Base-by-base conservation (phyloP, 2,797 vertebrate species). In the Neostethus bicornis region DNA sequence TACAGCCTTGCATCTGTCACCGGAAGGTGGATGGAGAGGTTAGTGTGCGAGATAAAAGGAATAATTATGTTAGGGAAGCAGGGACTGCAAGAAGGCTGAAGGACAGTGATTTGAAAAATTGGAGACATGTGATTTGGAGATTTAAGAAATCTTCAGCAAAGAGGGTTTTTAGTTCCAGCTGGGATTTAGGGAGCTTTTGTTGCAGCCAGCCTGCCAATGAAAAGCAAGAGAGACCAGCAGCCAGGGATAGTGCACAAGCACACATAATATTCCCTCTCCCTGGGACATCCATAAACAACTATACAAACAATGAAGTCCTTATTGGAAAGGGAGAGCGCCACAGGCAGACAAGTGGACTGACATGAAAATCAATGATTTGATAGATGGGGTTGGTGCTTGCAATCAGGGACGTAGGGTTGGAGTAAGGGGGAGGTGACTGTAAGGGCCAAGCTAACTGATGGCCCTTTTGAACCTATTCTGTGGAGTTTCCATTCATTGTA, bases 301-400 rank as follows among this genome's bases (percentile, higher is more conserved):
- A 85, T 68, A 84, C 79, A 87, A 83, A 86, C 87, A 89, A 86
- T 84, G 76, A 77, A 83, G 79, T 90, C 77, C 79, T 82, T 84
- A 84, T 83, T 79, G 78, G 66, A 69, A 75, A 67, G 76, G 65
- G 73, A 75, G 77, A 73, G 66, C 69, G 76, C 63, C 55, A 80
- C 57, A 13, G 81, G 77, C 70, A 74, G 85, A 83, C 77, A 79
- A 89, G 85, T 68, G 64, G 80, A 77, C 65, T 35, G 83, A 86
- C 85, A 81, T 84, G 28, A 73, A 85, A 90, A 92, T 91, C 90
- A 75, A 90, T 90, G 62, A 43, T 49, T 67, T 89, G 89, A 92
- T 87, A 79, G 86, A 92, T 90, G 87, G 61, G 64, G 66, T 66
- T 61, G 79, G 76, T 80, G 81, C 81, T 77, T 87, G 81, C 85